Percentiles rank a stretch among this genome's conserved stretches.
These are phyloP conservation scores for Scalopus aquaticus DNA, from an alignment of 2,113 vertebrate species.

Conservation along the genomic window DNA sequence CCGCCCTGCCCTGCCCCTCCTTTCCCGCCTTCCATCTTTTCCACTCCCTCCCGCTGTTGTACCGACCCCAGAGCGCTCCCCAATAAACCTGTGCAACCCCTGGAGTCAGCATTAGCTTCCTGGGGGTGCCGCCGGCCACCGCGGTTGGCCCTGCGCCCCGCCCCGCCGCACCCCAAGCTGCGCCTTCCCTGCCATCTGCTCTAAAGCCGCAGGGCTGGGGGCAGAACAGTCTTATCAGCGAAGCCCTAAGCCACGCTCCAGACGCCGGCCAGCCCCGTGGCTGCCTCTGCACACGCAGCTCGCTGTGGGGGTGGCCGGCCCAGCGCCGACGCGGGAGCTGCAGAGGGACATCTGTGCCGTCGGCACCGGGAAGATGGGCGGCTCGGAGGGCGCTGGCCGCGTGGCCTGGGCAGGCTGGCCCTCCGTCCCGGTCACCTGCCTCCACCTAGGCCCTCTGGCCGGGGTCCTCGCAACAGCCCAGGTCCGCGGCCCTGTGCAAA, in stretches of 20 bases:
- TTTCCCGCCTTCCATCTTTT: no score
- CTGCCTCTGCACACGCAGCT: background rate
- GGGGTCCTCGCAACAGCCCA: no score
- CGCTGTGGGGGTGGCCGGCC: background rate
- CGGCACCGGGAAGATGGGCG: no score
- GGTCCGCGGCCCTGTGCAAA: no score
- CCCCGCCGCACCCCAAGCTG: accelerated
- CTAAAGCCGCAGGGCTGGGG: no score
- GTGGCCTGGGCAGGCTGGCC: no score
- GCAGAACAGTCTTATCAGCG: background rate
- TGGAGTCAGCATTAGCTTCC: background rate
- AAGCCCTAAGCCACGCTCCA: background rate
- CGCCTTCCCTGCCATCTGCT: background rate
- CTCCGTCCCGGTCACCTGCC: no score
- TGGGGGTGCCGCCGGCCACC: background rate
- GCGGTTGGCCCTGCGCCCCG: no score
- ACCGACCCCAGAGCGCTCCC: background rate
- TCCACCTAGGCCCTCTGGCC: no score
- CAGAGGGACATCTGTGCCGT: background rate
- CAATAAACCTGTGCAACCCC: no score
- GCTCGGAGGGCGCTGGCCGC: no score
- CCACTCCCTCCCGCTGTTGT: accelerated
- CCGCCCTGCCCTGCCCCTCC: background rate
- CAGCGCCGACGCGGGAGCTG: accelerated
- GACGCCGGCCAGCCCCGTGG: background rate